Evolutionary conservation across 2,113 vertebrate genomes (phyloP).

Genomic region (Xiphias gladius): DNA sequence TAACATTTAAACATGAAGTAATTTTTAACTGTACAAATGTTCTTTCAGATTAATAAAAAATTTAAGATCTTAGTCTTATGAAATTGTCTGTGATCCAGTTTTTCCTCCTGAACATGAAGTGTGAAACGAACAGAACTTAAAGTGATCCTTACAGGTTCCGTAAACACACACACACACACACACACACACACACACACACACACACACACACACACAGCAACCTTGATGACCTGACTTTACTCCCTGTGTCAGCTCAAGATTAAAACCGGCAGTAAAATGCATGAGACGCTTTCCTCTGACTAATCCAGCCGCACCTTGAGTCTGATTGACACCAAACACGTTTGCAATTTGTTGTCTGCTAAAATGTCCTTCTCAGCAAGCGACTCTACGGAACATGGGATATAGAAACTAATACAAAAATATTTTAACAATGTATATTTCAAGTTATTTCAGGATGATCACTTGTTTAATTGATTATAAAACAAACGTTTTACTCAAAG

Average conservation of each 20-base stretch:
- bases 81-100: neutral
- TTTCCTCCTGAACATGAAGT: neutral
- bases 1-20: neutral
- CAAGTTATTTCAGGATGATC: neutral
- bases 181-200: neutral
- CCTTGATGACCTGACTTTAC: constrained; percentile 23
- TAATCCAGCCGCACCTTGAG: constrained; percentile 57
- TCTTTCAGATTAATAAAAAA: neutral
- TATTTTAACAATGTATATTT: neutral
- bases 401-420: neutral
- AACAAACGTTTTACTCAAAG: neutral
- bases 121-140: neutral
- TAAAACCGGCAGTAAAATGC: constrained; percentile 44
- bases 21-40: neutral
- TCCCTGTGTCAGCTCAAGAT: constrained; percentile 43
- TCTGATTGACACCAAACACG: constrained; percentile 58
- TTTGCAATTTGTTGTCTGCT: constrained; percentile 13
- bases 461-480: neutral
- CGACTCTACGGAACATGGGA: neutral
- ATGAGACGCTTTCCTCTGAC: constrained; percentile 39
- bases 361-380: constrained; percentile 19
- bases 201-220: neutral
- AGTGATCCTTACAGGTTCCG: neutral
- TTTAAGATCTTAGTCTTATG: neutral
- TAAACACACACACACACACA: constrained; percentile 1